These are phyloP conservation scores for Manis crassicaudata DNA, from an alignment of 2,797 vertebrate species.

Conservation along the genomic window DNA sequence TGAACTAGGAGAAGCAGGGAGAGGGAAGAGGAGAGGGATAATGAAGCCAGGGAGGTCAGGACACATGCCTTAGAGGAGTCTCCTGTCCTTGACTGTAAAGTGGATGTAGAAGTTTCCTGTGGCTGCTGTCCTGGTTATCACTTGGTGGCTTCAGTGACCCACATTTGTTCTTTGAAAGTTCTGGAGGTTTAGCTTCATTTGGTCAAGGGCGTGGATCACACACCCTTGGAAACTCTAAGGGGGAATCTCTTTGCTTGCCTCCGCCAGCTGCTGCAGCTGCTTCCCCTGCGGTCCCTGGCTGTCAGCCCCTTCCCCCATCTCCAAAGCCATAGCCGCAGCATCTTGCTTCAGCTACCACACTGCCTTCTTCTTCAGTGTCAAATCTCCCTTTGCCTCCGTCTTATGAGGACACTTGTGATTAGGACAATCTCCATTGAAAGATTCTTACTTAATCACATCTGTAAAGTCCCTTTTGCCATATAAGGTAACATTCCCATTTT, in stretches of 20 bases:
- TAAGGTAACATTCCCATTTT: not conserved
- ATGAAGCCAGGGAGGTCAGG: not conserved
- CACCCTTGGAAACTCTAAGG: not conserved
- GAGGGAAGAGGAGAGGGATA: too few relatives aligned
- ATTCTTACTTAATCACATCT: not conserved
- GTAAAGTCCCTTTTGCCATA: not conserved
- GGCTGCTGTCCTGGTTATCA: not conserved
- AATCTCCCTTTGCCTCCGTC: not conserved
- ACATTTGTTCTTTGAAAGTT: not conserved
- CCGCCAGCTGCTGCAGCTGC: not conserved
- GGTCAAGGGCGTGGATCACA: not conserved
- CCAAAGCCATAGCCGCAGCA: not conserved
- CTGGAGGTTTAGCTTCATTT: not conserved
- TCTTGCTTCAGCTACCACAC: not conserved
- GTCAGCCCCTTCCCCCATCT: not conserved
- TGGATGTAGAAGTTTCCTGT: not conserved
- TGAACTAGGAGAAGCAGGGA: not conserved
- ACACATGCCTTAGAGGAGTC: not conserved
- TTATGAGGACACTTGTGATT: not conserved
- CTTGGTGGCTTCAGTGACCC: not conserved
- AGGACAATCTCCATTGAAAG: not conserved
- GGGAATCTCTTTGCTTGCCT: not conserved
- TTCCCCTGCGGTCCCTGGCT: not conserved
- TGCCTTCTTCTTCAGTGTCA: not conserved
- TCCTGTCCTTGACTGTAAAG: not conserved